Evolutionary conservation across 2,888 invertebrate species (phyloP).

Genomic region (Petrolisthes manimaculis): DNA sequence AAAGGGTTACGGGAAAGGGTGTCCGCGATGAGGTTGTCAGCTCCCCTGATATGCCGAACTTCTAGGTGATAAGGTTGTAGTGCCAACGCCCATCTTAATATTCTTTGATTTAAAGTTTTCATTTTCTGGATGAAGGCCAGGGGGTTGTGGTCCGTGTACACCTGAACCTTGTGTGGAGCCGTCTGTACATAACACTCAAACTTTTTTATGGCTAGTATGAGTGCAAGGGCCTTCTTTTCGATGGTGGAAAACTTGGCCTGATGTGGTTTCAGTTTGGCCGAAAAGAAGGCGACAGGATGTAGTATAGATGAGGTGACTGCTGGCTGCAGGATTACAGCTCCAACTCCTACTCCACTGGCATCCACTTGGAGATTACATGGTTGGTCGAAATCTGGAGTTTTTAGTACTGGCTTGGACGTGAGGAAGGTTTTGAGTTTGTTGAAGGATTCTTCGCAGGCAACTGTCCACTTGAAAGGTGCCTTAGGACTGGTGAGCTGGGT

Average conservation of each 20-base stretch:
- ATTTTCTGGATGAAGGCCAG: constrained; percentile 1
- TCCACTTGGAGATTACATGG: background rate
- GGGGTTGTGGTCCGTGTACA: background rate
- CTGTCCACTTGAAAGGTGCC: no score
- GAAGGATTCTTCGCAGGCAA: no score
- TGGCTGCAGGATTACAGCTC: constrained; percentile 15
- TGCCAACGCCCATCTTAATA: background rate
- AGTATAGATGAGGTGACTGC: background rate
- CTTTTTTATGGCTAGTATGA: constrained; percentile 17
- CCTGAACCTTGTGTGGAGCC: background rate
- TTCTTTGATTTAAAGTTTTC: background rate
- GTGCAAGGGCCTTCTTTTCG: constrained; percentile 23
- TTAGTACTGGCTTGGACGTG: background rate
- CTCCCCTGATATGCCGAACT: background rate
- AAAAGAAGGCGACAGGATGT: constrained; percentile 10
- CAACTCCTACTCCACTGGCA: constrained; percentile 9
- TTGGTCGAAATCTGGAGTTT: background rate
- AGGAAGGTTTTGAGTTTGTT: constrained; percentile 1
- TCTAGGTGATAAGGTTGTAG: background rate
- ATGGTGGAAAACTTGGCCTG: constrained; percentile 18
- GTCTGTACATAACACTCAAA: constrained; percentile 21
- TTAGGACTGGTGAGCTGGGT: no score
- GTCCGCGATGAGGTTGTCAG: background rate
- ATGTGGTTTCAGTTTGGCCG: background rate
- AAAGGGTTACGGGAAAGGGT: background rate